Conservation (phyloP, 37 sponge, comb jelly and placozoan species). For the Halichondria panicea region DNA sequence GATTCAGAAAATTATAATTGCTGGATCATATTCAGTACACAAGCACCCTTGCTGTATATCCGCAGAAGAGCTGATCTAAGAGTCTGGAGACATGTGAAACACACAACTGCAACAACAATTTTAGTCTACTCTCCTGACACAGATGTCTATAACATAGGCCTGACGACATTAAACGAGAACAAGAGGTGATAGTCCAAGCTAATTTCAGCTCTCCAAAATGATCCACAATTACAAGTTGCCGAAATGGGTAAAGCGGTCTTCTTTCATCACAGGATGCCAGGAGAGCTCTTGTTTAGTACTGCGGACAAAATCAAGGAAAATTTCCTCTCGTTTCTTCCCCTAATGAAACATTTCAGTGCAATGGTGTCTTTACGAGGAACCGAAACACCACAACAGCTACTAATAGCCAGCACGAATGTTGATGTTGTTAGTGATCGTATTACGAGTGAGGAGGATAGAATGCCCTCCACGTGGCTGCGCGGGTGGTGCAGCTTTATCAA, state of each 20-base stretch:
- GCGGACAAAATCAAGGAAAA: too few relatives aligned
- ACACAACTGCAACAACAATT: not conserved
- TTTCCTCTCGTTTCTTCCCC: not conserved
- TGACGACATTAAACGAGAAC: not conserved
- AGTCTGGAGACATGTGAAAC: not conserved
- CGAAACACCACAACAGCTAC: too few relatives aligned
- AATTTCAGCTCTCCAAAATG: not conserved
- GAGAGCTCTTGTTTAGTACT: not conserved
- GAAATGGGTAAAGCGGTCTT: slow-evolving; percentile 7
- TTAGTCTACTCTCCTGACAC: too few relatives aligned
- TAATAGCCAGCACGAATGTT: slow-evolving; percentile 10
- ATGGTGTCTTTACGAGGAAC: not conserved
- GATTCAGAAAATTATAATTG: not conserved
- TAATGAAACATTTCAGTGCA: too few relatives aligned
- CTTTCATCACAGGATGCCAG: not conserved
- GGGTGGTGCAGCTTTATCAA: slow-evolving; percentile 23
- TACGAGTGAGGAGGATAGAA: slow-evolving; percentile 20
- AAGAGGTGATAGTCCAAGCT: not conserved
- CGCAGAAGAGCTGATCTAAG: too few relatives aligned
- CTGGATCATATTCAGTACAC: too few relatives aligned
- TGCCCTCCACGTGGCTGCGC: slow-evolving; percentile 29
- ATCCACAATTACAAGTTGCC: slow-evolving; percentile 21
- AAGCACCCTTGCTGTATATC: too few relatives aligned
- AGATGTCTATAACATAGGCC: slow-evolving; percentile 34
- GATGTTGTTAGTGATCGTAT: slow-evolving; percentile 14